Evolutionary conservation across 2,113 vertebrate species (phyloP).

Genomic region (Microtus ochrogaster): DNA sequence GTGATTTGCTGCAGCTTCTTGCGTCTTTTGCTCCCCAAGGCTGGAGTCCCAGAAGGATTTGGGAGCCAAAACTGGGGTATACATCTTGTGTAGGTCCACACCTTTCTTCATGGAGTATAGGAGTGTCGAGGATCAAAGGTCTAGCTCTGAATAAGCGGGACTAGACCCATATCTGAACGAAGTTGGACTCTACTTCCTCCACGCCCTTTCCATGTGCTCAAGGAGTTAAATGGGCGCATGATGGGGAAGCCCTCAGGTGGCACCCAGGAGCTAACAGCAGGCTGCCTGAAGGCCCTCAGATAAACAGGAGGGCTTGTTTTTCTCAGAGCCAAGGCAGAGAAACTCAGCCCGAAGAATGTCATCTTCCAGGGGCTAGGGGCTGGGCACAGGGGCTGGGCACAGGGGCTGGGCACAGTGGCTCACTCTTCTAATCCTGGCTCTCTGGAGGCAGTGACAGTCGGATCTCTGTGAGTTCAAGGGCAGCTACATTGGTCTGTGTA

Average conservation of each 20-base stretch:
- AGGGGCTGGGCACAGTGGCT: not conserved
- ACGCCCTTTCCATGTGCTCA: not conserved
- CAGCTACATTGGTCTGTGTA: not conserved
- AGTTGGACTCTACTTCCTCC: not conserved
- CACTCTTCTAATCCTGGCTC: not conserved
- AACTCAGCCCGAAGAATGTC: not conserved
- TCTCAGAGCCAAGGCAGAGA: not conserved
- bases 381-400: too few relatives aligned
- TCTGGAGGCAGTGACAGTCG: not conserved
- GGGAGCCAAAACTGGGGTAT: not conserved
- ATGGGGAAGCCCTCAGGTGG: not conserved
- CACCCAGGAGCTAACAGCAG: not conserved
- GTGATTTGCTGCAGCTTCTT: not conserved
- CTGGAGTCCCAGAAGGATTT: not conserved
- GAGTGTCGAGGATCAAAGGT: not conserved
- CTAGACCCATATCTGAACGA: not conserved
- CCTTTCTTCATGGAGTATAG: not conserved
- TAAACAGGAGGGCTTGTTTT: not conserved
- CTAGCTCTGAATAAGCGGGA: not conserved
- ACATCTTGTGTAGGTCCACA: not conserved
- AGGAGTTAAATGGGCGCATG: not conserved
- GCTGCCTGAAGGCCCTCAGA: not conserved
- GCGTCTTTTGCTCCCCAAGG: not conserved
- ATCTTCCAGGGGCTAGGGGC: not conserved
- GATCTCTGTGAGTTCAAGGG: not conserved